phyloP scores from a whole-genome alignment of 2,888 invertebrate species.

The Eristalis pertinax region DNA sequence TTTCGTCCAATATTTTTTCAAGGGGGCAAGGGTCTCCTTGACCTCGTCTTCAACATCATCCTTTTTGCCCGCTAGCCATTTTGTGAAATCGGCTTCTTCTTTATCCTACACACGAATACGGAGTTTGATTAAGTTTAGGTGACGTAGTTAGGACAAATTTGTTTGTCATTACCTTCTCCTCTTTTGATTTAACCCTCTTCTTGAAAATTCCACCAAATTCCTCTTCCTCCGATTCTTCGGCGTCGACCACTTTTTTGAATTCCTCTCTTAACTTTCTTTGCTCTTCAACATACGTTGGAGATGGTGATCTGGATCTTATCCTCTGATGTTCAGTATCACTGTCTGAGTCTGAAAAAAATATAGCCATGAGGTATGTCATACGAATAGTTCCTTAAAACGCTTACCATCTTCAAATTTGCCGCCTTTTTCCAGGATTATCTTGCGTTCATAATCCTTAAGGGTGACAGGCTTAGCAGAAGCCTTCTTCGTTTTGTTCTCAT shows the following conservation, averaged over 20 bases:
- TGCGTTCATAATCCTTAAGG: conserved; percentile 90
- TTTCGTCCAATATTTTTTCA: conserved; percentile 92
- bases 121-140: background rate
- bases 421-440: conserved; percentile 87
- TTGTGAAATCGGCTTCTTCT: conserved; percentile 85
- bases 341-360: conserved; percentile 74
- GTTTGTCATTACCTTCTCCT: conserved; percentile 79
- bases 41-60: conserved; percentile 85
- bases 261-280: conserved; percentile 86
- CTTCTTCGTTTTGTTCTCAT: conserved; percentile 72
- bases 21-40: conserved; percentile 86
- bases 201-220: conserved; percentile 84
- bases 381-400: conserved; percentile 17
- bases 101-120: conserved; percentile 77
- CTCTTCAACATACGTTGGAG: conserved; percentile 86
- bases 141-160: background rate
- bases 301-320: conserved; percentile 75
- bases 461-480: conserved; percentile 84
- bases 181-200: conserved; percentile 83
- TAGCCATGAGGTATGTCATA: background rate
- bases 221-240: conserved; percentile 82
- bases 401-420: conserved; percentile 83
- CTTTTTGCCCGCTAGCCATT: conserved; percentile 91
- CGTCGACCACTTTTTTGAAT: conserved; percentile 83
- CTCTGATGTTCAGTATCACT: conserved; percentile 71